These are phyloP conservation scores for Falco berigora DNA, from an alignment of 2,797 vertebrate species.

Conservation along the genomic window DNA sequence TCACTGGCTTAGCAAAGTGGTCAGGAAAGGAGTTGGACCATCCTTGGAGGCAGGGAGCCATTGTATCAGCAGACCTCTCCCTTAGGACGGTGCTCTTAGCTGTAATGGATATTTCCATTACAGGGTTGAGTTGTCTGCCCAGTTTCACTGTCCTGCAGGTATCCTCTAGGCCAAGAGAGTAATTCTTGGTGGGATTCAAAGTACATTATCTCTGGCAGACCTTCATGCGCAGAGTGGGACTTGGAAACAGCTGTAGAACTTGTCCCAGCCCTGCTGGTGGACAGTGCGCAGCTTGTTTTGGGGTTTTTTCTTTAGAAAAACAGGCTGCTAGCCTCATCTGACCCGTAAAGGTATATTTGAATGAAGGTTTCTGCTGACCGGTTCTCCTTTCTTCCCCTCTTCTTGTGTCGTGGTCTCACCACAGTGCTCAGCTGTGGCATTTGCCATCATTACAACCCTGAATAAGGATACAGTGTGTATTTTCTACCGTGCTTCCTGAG, in stretches of 20 bases:
- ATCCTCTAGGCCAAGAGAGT: background rate
- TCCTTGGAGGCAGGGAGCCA: background rate
- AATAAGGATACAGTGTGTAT: background rate
- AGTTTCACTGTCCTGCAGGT: background rate
- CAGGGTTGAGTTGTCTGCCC: background rate
- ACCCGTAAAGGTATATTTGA: background rate
- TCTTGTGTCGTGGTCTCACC: background rate
- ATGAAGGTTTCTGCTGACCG: rapidly evolving
- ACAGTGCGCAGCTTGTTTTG: background rate
- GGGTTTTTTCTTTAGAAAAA: background rate
- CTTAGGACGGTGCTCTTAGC: background rate
- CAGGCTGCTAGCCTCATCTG: background rate
- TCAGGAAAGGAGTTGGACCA: background rate
- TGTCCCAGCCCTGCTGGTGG: background rate
- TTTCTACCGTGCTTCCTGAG: background rate
- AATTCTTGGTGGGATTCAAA: background rate
- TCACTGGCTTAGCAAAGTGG: background rate
- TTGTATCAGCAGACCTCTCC: background rate
- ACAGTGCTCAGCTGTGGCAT: background rate
- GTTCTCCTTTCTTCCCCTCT: background rate
- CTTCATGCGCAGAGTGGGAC: background rate
- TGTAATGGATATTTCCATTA: rapidly evolving
- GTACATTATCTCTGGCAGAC: background rate
- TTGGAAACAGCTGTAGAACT: background rate
- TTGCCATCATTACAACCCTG: background rate